Conservation (phyloP, 2,113 vertebrate genomes). For the Vicugna pacos region DNA sequence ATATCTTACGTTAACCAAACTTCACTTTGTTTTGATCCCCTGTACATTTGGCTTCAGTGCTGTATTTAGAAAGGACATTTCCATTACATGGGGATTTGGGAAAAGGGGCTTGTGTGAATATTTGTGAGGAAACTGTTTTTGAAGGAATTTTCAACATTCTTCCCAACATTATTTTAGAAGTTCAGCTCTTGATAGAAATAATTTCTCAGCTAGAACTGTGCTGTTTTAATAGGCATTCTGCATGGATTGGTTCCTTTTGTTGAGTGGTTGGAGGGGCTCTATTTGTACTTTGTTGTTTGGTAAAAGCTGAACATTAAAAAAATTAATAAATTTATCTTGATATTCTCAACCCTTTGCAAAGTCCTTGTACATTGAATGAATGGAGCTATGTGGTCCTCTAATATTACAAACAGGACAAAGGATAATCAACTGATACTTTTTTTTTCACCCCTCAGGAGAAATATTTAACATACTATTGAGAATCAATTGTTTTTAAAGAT, state of each 20-base stretch:
- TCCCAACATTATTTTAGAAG: background rate
- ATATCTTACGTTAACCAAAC: background rate
- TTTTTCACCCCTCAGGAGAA: background rate
- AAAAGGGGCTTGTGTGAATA: background rate
- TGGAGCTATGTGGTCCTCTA: background rate
- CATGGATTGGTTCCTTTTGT: background rate
- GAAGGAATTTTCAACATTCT: background rate
- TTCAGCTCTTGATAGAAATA: background rate
- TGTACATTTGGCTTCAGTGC: background rate
- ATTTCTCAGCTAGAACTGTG: background rate
- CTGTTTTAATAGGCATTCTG: background rate
- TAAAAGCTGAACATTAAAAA: conserved; percentile 39
- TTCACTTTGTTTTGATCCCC: background rate
- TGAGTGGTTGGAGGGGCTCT: background rate
- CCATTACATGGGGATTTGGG: background rate
- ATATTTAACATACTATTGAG: background rate
- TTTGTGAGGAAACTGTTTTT: conserved; percentile 35
- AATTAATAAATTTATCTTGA: background rate
- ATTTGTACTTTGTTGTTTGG: background rate
- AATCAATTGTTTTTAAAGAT: background rate
- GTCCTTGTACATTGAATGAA: background rate
- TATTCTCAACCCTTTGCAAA: background rate
- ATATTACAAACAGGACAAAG: background rate
- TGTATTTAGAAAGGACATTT: background rate
- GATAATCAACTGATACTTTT: background rate